These are phyloP conservation scores for Sceloporus undulatus DNA, from an alignment of 2,113 vertebrate species.

Conservation along the genomic window DNA sequence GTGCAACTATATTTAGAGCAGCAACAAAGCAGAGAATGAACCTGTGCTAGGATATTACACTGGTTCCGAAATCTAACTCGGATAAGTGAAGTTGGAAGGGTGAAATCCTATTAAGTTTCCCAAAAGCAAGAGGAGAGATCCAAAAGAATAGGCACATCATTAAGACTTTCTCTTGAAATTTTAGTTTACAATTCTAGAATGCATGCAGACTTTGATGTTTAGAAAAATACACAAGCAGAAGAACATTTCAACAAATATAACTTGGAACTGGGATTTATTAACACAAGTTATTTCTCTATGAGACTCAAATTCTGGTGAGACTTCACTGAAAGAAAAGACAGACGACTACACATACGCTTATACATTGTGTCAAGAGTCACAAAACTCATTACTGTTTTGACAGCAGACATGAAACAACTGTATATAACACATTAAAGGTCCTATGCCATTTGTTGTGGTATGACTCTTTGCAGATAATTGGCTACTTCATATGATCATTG, in stretches of 20 bases:
- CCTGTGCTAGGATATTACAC: conserved; percentile 46
- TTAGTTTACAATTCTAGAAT: background rate
- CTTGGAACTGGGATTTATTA: background rate
- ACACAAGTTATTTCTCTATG: background rate
- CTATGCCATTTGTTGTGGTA: background rate
- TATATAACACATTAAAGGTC: background rate
- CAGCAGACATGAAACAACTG: background rate
- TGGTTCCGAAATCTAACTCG: conserved; percentile 52
- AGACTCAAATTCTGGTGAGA: background rate
- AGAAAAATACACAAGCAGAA: background rate
- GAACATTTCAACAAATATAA: background rate
- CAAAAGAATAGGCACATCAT: background rate
- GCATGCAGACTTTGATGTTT: background rate
- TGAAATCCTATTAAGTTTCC: background rate
- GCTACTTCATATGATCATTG: background rate
- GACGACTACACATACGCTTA: background rate
- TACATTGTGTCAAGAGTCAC: background rate
- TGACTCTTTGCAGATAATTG: background rate
- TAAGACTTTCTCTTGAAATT: background rate
- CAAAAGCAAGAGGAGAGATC: conserved; percentile 14
- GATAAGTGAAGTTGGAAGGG: conserved; percentile 37
- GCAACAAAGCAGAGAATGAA: conserved; percentile 66
- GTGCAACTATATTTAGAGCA: conserved; percentile 73
- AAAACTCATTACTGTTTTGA: background rate
- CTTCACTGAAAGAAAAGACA: background rate